Evolutionary conservation across 2,113 vertebrate species (phyloP).

Genomic region (Poeciliopsis prolifica): DNA sequence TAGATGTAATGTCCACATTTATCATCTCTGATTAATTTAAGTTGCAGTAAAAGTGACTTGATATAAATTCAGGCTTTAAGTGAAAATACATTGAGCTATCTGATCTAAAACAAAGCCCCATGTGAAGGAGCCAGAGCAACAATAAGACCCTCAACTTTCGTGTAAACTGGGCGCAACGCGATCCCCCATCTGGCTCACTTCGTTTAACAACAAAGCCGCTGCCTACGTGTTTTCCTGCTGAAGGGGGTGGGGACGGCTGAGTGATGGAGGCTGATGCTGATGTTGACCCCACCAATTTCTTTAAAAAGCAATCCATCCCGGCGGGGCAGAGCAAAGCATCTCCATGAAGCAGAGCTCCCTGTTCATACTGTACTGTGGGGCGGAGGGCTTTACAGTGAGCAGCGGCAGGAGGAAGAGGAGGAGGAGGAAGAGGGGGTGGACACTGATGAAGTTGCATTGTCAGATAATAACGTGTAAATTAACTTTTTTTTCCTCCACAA

Average conservation of each 20-base stretch:
- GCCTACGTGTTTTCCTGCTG: conserved; percentile 61
- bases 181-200: conserved; percentile 61
- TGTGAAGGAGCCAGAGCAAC: not conserved
- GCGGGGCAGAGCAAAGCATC: conserved; percentile 16
- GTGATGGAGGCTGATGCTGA: conserved; percentile 63
- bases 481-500: not conserved
- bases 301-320: conserved; percentile 40
- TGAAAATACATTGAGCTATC: no score
- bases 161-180: conserved; percentile 54
- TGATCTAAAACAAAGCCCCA: not conserved
- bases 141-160: conserved; percentile 61
- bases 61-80: no score
- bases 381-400: not conserved
- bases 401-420: no score
- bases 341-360: not conserved
- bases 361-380: not conserved
- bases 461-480: not conserved
- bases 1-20: no score
- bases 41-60: no score
- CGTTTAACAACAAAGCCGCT: conserved; percentile 78
- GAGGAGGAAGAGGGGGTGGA: not conserved
- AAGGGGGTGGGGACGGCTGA: conserved; percentile 70
- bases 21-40: no score
- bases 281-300: conserved; percentile 62
- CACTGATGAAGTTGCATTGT: conserved; percentile 45